Evolutionary conservation across 2,113 vertebrate genomes (phyloP).

Genomic region (Heliornis fulica): DNA sequence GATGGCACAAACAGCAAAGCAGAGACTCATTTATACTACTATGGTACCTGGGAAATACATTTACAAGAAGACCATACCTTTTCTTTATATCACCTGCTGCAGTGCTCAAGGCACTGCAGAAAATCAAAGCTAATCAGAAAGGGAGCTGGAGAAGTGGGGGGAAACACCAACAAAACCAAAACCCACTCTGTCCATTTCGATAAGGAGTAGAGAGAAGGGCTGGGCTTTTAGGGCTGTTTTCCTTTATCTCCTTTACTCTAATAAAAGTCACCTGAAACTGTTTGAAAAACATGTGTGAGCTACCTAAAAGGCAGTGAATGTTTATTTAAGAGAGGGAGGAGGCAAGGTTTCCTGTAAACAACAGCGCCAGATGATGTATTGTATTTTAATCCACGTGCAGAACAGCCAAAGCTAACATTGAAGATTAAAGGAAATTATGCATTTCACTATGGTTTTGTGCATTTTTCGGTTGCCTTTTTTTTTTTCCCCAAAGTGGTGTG

Average conservation of each 20-base stretch:
- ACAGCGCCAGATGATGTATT: not conserved
- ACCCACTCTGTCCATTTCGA: not conserved
- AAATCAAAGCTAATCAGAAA: not conserved
- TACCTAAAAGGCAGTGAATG: not conserved
- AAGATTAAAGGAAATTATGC: not conserved
- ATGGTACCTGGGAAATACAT: not conserved
- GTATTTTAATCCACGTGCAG: not conserved
- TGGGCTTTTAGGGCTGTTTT: not conserved
- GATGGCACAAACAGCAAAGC: not conserved
- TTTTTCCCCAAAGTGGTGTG: not conserved
- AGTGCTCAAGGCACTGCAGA: not conserved
- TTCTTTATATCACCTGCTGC: not conserved
- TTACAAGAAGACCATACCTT: not conserved
- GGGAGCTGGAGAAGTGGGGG: rapidly evolving
- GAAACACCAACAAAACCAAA: not conserved
- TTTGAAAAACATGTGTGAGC: not conserved
- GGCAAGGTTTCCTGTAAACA: not conserved
- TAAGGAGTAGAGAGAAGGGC: not conserved
- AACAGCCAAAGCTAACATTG: not conserved
- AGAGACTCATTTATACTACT: not conserved
- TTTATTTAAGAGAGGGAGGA: not conserved
- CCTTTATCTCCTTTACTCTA: not conserved
- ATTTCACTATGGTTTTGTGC: not conserved
- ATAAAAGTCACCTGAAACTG: not conserved
- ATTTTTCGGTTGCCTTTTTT: not conserved